Percentiles rank a stretch among this genome's conserved stretches.
Evolutionary conservation across 2,888 invertebrate genomes (phyloP).

Genomic region (Bimastos eiseni): DNA sequence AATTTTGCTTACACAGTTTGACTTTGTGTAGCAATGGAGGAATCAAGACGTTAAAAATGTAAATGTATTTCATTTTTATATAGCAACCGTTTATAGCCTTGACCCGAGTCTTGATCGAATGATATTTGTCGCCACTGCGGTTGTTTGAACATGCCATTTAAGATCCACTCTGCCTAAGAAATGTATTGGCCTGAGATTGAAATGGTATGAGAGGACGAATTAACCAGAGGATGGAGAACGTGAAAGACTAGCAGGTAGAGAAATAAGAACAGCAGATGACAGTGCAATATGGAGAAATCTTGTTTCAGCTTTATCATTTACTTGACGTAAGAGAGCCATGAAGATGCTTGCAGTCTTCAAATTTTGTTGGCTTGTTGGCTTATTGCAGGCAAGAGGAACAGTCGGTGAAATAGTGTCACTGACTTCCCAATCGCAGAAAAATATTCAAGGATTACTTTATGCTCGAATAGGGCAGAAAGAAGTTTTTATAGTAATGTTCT

Average conservation of each 20-base stretch:
- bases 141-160: too few relatives aligned
- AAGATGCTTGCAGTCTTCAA: not conserved
- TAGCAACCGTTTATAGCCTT: too few relatives aligned
- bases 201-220: not conserved
- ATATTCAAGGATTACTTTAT: not conserved
- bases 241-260: not conserved
- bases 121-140: too few relatives aligned
- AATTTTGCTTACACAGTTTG: not conserved
- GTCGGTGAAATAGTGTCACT: not conserved
- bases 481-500: not conserved
- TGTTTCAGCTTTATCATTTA: slow-evolving; percentile 13
- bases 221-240: not conserved
- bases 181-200: too few relatives aligned
- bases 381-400: not conserved
- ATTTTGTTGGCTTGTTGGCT: too few relatives aligned
- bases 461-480: not conserved
- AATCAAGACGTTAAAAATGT: too few relatives aligned
- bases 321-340: not conserved
- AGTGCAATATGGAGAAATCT: not conserved
- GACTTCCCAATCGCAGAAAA: not conserved
- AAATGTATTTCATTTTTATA: too few relatives aligned
- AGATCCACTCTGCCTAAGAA: too few relatives aligned
- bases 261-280: not conserved
- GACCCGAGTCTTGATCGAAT: too few relatives aligned
- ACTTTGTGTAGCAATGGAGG: not conserved